Evolutionary conservation across 2,797 vertebrate genomes (phyloP).

Genomic region (Labroides dimidiatus): DNA sequence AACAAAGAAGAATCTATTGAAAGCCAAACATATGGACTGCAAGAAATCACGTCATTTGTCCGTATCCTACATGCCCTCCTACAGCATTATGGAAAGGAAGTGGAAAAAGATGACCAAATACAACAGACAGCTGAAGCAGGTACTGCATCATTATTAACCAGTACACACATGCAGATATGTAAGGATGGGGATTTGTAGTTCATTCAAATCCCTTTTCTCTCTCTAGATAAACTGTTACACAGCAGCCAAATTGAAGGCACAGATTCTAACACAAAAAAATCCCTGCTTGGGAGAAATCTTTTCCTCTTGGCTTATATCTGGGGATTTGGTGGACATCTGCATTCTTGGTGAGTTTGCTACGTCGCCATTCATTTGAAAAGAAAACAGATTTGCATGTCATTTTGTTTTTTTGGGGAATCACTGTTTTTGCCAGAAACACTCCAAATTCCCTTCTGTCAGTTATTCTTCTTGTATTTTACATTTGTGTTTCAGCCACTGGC

Average conservation of each 20-base stretch:
- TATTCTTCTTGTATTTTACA: slow-evolving; percentile 7
- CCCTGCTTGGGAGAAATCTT: slow-evolving; percentile 75
- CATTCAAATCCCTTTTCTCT: background rate
- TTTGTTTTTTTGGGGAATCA: background rate
- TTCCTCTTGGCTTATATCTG: slow-evolving; percentile 89
- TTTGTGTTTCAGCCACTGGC: slow-evolving; percentile 81
- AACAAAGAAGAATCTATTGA: slow-evolving; percentile 34
- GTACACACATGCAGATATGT: background rate
- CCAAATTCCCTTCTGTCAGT: background rate
- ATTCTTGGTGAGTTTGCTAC: slow-evolving; percentile 77
- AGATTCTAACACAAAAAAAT: slow-evolving; percentile 37
- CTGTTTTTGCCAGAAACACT: no score
- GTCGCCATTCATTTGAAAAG: background rate
- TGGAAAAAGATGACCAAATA: slow-evolving; percentile 48
- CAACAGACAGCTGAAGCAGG: slow-evolving; percentile 38
- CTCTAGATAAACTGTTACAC: slow-evolving; percentile 31
- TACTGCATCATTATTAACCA: slow-evolving; percentile 32
- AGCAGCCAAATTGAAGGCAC: background rate
- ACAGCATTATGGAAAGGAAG: slow-evolving; percentile 67
- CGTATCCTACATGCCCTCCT: slow-evolving; percentile 85
- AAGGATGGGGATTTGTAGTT: no score
- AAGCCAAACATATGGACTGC: slow-evolving; percentile 73
- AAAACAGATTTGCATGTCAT: background rate
- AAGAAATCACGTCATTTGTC: slow-evolving; percentile 85
- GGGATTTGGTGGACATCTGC: slow-evolving; percentile 89